phyloP scores from a whole-genome alignment of 2,888 invertebrate genomes.

The Nymphalis c-album region DNA sequence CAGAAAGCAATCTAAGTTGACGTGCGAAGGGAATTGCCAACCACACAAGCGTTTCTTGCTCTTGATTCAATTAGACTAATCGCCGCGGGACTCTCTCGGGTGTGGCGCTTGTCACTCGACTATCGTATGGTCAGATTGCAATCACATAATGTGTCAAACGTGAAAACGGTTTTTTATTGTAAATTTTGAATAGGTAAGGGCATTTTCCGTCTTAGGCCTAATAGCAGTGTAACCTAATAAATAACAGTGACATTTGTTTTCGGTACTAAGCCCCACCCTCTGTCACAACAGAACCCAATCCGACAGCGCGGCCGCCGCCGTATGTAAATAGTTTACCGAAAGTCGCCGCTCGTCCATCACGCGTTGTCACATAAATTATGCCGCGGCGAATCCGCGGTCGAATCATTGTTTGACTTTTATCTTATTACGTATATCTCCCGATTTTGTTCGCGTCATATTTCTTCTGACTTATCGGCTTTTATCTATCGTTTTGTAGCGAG shows the following conservation, averaged over 20 bases:
- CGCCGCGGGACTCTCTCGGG: conserved; percentile 52
- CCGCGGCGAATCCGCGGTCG: conserved; percentile 82
- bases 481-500: conserved; percentile 81
- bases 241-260: conserved; percentile 82
- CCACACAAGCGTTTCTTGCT: conserved; percentile 51
- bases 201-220: conserved; percentile 71
- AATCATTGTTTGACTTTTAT: conserved; percentile 82
- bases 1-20: conserved; percentile 70
- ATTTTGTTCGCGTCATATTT: conserved; percentile 82
- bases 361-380: conserved; percentile 82
- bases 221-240: conserved; percentile 77
- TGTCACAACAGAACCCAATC: conserved; percentile 79
- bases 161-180: conserved; percentile 22
- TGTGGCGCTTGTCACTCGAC: conserved; percentile 42
- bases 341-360: conserved; percentile 82
- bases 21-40: conserved; percentile 68
- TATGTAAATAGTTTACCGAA: conserved; percentile 82
- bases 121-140: conserved; percentile 34
- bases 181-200: conserved; percentile 19
- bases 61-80: conserved; percentile 72
- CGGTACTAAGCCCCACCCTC: conserved; percentile 80
- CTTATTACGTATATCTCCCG: conserved; percentile 82
- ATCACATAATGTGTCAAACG: conserved; percentile 25
- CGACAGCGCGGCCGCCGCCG: conserved; percentile 76
- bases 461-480: conserved; percentile 80